A percentile compares a stretch with the other conserved stretches of the same genome.
Evolutionary conservation across 2,113 vertebrate genomes (phyloP).

Genomic region (Pongo abelii): DNA sequence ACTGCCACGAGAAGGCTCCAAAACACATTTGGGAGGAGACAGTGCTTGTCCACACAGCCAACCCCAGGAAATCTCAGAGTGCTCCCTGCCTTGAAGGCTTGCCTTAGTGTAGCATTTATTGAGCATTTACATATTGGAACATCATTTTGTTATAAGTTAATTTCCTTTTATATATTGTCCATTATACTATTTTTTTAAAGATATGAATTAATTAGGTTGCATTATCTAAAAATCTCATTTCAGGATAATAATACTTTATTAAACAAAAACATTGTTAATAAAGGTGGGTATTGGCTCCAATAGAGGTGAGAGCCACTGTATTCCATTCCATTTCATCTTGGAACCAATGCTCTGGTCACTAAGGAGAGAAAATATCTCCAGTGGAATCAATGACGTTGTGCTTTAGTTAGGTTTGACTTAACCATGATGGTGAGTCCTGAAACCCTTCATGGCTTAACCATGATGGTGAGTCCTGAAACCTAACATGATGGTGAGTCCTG

Average conservation of each 20-base stretch:
- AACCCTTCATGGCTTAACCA: neutral
- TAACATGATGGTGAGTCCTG: too few relatives aligned
- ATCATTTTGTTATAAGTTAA: neutral
- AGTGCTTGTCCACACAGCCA: neutral
- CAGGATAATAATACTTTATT: neutral
- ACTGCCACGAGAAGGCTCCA: slow-evolving; percentile 24
- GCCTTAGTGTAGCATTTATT: neutral
- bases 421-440: neutral
- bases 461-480: neutral
- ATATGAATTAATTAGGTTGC: neutral
- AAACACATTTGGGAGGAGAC: neutral
- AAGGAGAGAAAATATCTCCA: neutral
- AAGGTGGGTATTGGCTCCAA: neutral
- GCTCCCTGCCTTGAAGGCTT: neutral
- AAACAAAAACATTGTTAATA: neutral
- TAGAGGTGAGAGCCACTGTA: neutral
- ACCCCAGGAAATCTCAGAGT: neutral
- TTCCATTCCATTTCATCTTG: neutral
- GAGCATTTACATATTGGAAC: neutral
- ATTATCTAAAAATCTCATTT: neutral
- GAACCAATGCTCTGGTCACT: neutral
- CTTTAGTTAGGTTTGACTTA: neutral
- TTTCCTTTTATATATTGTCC: neutral
- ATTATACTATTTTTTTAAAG: neutral
- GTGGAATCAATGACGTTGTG: too few relatives aligned